Base-by-base conservation (phyloP, 2,888 invertebrate genomes). In the Brachypterus glaber region DNA sequence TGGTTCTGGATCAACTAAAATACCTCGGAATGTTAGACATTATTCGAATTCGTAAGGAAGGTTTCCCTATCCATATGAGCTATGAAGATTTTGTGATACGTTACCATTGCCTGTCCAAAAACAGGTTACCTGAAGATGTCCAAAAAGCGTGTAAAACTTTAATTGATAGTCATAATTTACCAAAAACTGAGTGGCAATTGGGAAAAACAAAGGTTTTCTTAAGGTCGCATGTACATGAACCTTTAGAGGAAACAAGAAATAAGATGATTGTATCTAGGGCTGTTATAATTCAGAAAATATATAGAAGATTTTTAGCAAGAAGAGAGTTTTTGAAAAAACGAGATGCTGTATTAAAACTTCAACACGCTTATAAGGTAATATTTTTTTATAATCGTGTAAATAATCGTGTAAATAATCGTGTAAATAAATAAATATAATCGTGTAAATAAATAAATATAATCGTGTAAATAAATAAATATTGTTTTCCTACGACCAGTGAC, bases 21-120 rank as follows among this genome's bases (percentile, higher is more conserved):
- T 92, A 92, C 68, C 72, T 92, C 43, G 92, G 91, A 43, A 91
- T 92, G 89, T 72, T 90, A 60, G 91, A 92, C 63, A 91, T 92
- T 48, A 91, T 92, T 51, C 73, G 89, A 45, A 92, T 92, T 46
- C 71, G 91, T 3, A 82, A 87, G 54, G 90, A 91, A 62, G 91
- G 91, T 3, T 92, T 80, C 65, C 91, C 91, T 1, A 78, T 90
- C 47, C 91, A 92, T 58, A 73, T 89, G 65, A 73, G 77, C 16
- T 80, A 85, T 57, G 73, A 75, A 37, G 80, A 82, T 50, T 91
- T 91, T 63, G 70, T 81, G 17, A 67, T 73, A 40, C 73, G 86
- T 35, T 92, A 89, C 63, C 74, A 81, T 46, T 90, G 90, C 59
- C 69, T 89, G 43, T 63, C 64, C 33, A 64, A 63, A 48, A 59